Evolutionary conservation across 2,113 vertebrate species (phyloP), one percentile per base, ranked within the genome.

Genomic region (Brachypteracias leptosomus): DNA sequence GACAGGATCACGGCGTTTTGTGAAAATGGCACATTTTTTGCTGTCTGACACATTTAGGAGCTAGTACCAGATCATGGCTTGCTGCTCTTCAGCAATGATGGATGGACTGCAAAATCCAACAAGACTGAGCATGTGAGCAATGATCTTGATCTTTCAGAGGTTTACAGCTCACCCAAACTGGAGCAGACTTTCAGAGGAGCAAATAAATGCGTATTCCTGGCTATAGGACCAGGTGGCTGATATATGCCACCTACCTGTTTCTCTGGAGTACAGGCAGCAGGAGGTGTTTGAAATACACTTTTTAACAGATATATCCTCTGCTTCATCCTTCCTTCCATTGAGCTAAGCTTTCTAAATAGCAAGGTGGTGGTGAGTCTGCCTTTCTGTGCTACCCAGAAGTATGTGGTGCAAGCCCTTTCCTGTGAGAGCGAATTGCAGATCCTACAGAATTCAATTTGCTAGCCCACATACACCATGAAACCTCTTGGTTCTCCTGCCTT

Each of bases 31-130:
- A 66, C 38, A 6, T 80, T 92, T 94, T 94, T 77, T 84, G 71
- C 88, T 84, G 55, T 90, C 59, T 89, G 71, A 82, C 66, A 24
- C 61, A 59, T 36, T 54, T 79, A 73, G 61, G 49, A 93, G 85
- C 88, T 79, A 90, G 72, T 96, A 74, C 67, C 29, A 84, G 51
- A 67, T 84, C 79, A 42, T 66, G 36, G 46, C 72, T 95, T 78
- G 68, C 49, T 9, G 11, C 74, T 35, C 42, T 73, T 77, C 7
- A 74, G 79, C 7, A 1, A 8, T 93, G 90, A 90, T 71, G 79
- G 46, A 88, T 79, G 83, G 76, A n/a, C 83, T 90, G 76, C 82
- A 86, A 92, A 94, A 95, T 89, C 86, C 92, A 95, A 9, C 55
- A 74, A 63, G 72, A 71, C 63, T 55, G 63, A 89, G 35, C 74